These are phyloP conservation scores for Ormyrus pomaceus DNA, from an alignment of 2,888 invertebrate genomes.

Conservation along the genomic window DNA sequence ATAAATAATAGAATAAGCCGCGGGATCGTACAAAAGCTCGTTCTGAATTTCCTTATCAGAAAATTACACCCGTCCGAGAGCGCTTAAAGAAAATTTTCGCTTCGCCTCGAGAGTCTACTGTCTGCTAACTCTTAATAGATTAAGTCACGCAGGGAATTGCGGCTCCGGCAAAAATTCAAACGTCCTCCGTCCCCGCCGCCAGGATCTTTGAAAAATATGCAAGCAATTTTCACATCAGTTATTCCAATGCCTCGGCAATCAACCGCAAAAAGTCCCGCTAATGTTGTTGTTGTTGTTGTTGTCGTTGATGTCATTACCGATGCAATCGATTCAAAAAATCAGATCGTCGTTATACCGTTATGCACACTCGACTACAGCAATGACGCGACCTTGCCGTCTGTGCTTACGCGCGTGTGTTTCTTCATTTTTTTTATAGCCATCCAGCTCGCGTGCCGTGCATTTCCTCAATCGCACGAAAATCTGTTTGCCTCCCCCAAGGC, in stretches of 20 bases:
- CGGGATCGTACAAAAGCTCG: background rate
- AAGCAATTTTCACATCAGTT: background rate
- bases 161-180: background rate
- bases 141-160: constrained; percentile 46
- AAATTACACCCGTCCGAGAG: background rate
- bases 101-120: background rate
- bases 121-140: constrained; percentile 35
- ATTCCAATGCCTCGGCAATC: background rate
- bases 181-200: background rate
- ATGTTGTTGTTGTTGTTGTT: too few species aligned
- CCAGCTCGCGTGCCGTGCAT: background rate
- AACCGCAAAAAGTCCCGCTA: too few species aligned
- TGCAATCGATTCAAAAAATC: background rate
- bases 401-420: too few species aligned
- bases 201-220: background rate
- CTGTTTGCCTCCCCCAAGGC: background rate
- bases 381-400: background rate
- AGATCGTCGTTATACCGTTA: constrained; percentile 6
- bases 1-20: too few species aligned
- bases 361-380: background rate
- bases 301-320: too few species aligned
- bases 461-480: constrained; percentile 26
- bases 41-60: background rate
- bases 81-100: constrained; percentile 12
- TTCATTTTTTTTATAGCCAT: background rate